Evolutionary conservation across 2,888 invertebrate species (phyloP), one percentile per base, ranked within the genome.

Genomic region (Pheosia gnoma): DNA sequence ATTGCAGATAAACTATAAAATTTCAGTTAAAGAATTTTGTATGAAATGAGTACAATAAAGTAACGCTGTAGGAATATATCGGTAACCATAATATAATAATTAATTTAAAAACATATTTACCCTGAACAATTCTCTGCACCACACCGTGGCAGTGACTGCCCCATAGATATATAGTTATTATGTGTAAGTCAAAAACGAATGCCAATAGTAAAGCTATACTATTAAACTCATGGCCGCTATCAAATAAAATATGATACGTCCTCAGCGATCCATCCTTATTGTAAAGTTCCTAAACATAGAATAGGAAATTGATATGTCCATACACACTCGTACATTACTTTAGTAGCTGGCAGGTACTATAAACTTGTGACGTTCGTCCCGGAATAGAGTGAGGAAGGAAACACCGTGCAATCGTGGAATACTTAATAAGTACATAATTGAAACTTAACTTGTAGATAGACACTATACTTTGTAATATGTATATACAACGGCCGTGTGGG

Each of bases 301-400:
- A 7, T 36, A 55, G 55, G 39, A 39, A 39, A 39, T 55, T 25
- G 25, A 38, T 11, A n/a, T 13, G 55, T 11, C 53, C 13, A 25
- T n/a, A 53, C 58, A 37, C 56, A 58, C 55, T 59, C 56, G 59
- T 54, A 53, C 39, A 64, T 49, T 51, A 56, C 56, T 47, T 25
- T 25, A 25, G 25, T 25, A 25, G 25, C 2, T 25, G 25, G 25
- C 25, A 57, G 5, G 39, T 55, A 60, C 38, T 68, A 36, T 39
- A 56, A 63, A 67, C 51, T 58, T 59, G 65, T 61, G 53, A 67
- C 62, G 61, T 51, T 61, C 57, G 58, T 63, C 67, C 68, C 74
- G 65, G 74, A 75, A 64, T 62, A 59, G 49, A 58, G 60, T 58
- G 4, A 67, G 82, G 83, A 83, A 83, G 82, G 82, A 83, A 83